Evolutionary conservation across 2,888 invertebrate genomes (phyloP).

Genomic region (Idaea straminata): DNA sequence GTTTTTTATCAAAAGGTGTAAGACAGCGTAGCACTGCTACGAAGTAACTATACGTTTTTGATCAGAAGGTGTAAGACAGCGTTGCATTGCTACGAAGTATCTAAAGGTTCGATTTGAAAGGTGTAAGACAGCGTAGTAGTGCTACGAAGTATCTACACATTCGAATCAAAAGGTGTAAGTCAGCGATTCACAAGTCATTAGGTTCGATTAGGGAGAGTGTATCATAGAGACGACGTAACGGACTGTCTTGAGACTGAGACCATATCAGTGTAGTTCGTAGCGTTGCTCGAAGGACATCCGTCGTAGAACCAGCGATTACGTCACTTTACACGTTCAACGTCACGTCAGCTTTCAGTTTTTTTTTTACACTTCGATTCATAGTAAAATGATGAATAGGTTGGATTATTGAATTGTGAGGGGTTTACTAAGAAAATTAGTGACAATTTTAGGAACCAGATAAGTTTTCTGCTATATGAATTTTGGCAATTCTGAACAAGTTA

Average conservation of each 20-base stretch:
- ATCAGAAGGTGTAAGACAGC: conserved; percentile 48
- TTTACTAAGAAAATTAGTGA: no score
- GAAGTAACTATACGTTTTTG: conserved; percentile 68
- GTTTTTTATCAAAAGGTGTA: not conserved
- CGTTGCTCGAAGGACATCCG: conserved; percentile 60
- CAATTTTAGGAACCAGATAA: no score
- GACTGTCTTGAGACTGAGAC: conserved; percentile 79
- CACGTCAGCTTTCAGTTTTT: conserved; percentile 10
- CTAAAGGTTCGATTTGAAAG: conserved; percentile 7
- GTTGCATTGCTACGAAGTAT: conserved; percentile 73
- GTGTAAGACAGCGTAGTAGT: no score
- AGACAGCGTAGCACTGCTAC: conserved; percentile 33
- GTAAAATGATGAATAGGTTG: no score
- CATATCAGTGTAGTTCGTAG: conserved; percentile 76
- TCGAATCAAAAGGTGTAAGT: not conserved
- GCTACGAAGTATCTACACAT: no score
- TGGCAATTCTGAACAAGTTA: no score
- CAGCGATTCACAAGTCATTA: conserved; percentile 59
- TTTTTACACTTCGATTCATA: not conserved
- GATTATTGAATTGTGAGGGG: no score
- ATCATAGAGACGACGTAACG: conserved; percentile 72
- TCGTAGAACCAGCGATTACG: conserved; percentile 74
- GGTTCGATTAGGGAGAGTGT: conserved; percentile 74
- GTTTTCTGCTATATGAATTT: no score
- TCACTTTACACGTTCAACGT: conserved; percentile 26